phyloP scores from a whole-genome alignment of 2,113 vertebrate species.

The Channa maculata region DNA sequence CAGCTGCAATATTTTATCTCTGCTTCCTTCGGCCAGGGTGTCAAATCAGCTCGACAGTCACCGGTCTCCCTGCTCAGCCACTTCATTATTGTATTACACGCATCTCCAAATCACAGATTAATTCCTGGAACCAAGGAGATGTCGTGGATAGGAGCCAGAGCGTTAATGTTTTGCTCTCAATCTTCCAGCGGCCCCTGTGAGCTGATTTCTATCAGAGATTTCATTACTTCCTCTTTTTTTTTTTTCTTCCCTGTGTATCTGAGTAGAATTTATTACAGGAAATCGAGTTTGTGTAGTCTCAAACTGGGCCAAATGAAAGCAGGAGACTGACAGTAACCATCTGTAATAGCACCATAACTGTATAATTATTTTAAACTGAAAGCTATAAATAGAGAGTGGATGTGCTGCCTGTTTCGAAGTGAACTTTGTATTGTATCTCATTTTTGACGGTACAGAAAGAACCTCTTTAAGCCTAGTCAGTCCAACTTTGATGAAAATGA shows the following conservation, averaged over 20 bases:
- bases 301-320: conserved; percentile 18
- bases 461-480: background rate
- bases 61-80: background rate
- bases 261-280: conserved; percentile 48
- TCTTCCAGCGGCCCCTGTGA: conserved; percentile 1
- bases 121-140: conserved; percentile 22
- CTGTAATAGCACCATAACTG: background rate
- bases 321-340: conserved; percentile 21
- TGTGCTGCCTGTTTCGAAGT: background rate
- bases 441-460: background rate
- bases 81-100: conserved; percentile 22
- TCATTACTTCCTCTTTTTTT: conserved; percentile 26
- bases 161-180: conserved; percentile 18
- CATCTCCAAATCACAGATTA: conserved; percentile 5
- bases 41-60: conserved; percentile 21
- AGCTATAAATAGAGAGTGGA: background rate
- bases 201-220: conserved; percentile 34
- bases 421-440: background rate
- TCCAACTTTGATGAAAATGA: background rate
- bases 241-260: conserved; percentile 13
- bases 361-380: background rate
- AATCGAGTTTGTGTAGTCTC: conserved; percentile 30
- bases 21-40: conserved; percentile 25
- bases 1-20: conserved; percentile 29
- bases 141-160: background rate